Evolutionary conservation across 1,140 invertebrate genomes (phyloP), one percentile per base, ranked within the genome.

Genomic region (Drosophila mojavensis): DNA sequence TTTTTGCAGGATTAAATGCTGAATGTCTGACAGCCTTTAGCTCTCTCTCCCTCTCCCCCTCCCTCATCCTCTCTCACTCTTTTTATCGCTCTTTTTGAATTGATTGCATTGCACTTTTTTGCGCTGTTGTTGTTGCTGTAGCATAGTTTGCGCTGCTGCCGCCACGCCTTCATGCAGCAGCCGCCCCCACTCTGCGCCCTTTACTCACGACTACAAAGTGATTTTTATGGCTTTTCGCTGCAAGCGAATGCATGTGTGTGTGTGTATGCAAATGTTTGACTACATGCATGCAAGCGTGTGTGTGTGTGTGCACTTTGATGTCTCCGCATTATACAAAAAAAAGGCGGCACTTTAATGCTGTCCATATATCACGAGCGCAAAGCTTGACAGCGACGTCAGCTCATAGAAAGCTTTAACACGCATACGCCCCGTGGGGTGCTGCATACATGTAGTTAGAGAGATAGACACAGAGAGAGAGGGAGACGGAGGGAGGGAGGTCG

Each of bases 1-100:
- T 86, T 86, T 88, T 88, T 88, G 79, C 83, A 88, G 83, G 83
- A 86, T 86, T 86, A 86, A 86, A 88, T 83, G 84, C 83, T 78
- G 84, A 76, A 67, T 74, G 70, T 72, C 51, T 59, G 55, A 47
- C 43, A 60, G 50, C 54, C 73, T 67, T 60, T 71, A 71, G 39
- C 55, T 24, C 20, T 24, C 20, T 24, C 30, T 5, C 59, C 39
- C 24, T 33, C 59, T 43, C 24, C 6, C 5, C 20, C 6, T 43
- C 13, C n/a, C 15, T 0, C 30, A 28, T 13, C 48, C 53, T 43
- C 20, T 48, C 9, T 43, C 20, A 43, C 9, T 36, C 47, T 43
- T 55, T 78, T 30, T 55, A 55, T 15, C 62, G 67, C 61, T 69
- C 66, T 75, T 78, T 77, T 86, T 83, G 83, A 86, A 86, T 88